phyloP scores from a whole-genome alignment of 2,797 vertebrate species.

The Graptemys geographica region DNA sequence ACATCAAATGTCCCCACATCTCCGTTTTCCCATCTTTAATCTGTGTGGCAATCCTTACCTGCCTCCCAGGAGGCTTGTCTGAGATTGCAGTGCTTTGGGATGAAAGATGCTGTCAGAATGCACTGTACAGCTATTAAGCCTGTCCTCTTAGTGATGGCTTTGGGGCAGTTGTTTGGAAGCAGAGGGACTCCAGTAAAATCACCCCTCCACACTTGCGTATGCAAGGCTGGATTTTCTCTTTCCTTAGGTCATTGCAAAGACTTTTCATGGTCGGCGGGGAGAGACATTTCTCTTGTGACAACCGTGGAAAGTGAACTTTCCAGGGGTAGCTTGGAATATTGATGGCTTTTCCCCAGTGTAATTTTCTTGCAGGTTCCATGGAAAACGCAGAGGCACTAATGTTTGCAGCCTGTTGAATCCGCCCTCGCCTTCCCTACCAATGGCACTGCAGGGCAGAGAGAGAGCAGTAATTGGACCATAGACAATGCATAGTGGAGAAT shows the following conservation, averaged over 20 bases:
- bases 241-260: not conserved
- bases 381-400: not conserved
- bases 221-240: not conserved
- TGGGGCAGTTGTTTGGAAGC: not conserved
- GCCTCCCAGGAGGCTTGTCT: not conserved
- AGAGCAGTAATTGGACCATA: not conserved
- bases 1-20: not conserved
- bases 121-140: not conserved
- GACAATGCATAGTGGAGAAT: not conserved
- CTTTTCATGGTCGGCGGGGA: not conserved
- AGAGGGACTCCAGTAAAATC: not conserved
- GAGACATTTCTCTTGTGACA: not conserved
- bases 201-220: no score
- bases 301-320: not conserved
- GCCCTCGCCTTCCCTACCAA: not conserved
- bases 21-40: not conserved
- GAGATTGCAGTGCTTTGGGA: not conserved
- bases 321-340: not conserved
- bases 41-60: not conserved
- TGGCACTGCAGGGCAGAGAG: not conserved
- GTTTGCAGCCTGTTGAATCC: not conserved
- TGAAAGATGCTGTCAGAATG: not conserved
- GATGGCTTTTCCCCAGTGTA: fast-evolving
- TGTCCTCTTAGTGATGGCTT: not conserved
- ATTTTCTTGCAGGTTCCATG: fast-evolving